phyloP scores from a whole-genome alignment of 1,140 invertebrate genomes.

The Ips typographus region DNA sequence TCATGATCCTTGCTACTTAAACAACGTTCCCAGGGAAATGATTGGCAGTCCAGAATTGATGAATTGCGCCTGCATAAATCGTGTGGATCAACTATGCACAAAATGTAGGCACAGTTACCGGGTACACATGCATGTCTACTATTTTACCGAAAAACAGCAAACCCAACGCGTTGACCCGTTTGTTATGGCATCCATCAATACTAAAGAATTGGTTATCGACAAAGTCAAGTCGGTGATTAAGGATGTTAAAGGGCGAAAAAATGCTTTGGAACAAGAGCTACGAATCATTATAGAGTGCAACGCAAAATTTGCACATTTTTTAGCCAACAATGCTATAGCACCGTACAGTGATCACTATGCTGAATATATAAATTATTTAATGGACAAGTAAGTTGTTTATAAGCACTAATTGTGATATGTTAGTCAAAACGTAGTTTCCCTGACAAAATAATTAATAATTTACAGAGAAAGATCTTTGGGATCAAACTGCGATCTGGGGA shows the following conservation, averaged over 20 bases:
- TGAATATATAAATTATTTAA: constrained; percentile 42
- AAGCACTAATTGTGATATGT: not conserved
- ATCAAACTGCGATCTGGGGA: constrained; percentile 22
- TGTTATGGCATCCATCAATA: constrained; percentile 35
- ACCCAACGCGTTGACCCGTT: constrained; percentile 33
- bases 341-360: constrained; percentile 44
- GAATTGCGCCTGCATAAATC: constrained; percentile 44
- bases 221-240: constrained; percentile 31
- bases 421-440: not conserved
- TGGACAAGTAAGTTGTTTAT: constrained; percentile 32
- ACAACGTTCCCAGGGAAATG: constrained; percentile 43
- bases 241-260: constrained; percentile 31
- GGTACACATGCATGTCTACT: constrained; percentile 46
- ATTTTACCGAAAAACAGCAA: constrained; percentile 37
- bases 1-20: constrained; percentile 45
- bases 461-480: constrained; percentile 42
- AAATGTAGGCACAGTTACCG: constrained; percentile 40
- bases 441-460: constrained; percentile 7
- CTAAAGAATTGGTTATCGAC: constrained; percentile 30
- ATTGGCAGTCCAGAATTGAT: constrained; percentile 41
- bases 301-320: constrained; percentile 43
- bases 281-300: constrained; percentile 37
- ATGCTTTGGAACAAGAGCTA: constrained; percentile 35
- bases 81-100: constrained; percentile 36
- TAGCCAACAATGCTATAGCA: constrained; percentile 42